Evolutionary conservation across 2,113 vertebrate species (phyloP).

Genomic region (Balaeniceps rex): DNA sequence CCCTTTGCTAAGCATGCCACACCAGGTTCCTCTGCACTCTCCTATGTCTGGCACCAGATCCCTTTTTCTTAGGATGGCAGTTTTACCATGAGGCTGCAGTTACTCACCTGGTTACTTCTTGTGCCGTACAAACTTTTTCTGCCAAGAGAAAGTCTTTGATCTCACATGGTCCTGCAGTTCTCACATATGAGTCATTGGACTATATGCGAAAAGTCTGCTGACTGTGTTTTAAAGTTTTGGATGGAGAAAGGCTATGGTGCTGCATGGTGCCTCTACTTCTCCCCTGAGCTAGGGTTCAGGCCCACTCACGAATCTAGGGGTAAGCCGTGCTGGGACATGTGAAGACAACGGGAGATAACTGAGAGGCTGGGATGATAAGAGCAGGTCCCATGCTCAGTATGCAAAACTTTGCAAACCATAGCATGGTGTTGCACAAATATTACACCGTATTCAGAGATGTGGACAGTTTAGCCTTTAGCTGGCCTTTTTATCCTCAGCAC

Average conservation of each 20-base stretch:
- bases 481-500: neutral
- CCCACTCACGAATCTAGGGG: accelerated
- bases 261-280: neutral
- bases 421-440: neutral
- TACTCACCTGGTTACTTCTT: neutral
- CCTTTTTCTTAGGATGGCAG: neutral
- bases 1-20: neutral
- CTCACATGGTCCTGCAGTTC: neutral
- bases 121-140: neutral
- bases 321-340: neutral
- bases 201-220: neutral
- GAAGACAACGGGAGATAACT: neutral
- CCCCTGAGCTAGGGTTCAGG: neutral
- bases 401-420: neutral
- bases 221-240: neutral
- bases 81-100: neutral
- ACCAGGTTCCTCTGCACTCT: neutral
- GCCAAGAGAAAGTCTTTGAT: neutral
- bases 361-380: neutral
- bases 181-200: neutral
- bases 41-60: neutral
- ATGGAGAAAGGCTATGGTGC: neutral
- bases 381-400: neutral
- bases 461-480: neutral
- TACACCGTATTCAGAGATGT: accelerated